Percentiles rank a stretch among this genome's conserved stretches.
phyloP scores from a whole-genome alignment of 2,113 vertebrate species.

The Bujurquina vittata region DNA sequence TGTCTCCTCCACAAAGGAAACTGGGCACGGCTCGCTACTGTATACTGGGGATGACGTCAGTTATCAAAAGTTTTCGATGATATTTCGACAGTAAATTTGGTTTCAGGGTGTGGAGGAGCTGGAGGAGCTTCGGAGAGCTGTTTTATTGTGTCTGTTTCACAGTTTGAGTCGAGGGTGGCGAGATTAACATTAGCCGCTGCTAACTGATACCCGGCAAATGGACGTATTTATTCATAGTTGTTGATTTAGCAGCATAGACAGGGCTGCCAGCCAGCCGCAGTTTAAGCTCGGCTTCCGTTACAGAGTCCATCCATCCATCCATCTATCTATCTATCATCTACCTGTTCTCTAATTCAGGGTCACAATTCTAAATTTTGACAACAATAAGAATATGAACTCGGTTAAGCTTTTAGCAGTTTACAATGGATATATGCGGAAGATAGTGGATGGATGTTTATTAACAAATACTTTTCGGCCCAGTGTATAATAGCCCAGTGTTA shows the following conservation, averaged over 20 bases:
- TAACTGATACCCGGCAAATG: conserved; percentile 57
- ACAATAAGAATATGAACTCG: neutral
- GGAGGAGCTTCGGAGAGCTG: neutral
- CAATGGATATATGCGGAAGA: neutral
- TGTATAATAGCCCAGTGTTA: neutral
- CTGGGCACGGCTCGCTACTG: conserved; percentile 30
- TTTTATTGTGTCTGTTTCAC: neutral
- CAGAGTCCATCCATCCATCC: neutral
- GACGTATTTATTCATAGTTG: conserved; percentile 43
- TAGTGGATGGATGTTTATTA: neutral
- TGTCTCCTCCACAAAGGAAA: conserved; percentile 76
- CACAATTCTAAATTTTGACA: neutral
- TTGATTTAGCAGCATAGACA: conserved; percentile 3
- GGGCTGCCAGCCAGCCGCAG: neutral
- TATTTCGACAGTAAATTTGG: conserved; percentile 12
- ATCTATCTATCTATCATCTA: too few relatives aligned
- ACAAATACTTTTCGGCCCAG: neutral
- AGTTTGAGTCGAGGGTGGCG: conserved; percentile 17
- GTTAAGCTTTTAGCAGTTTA: neutral
- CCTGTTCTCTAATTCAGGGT: too few relatives aligned
- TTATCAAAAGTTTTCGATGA: conserved; percentile 50
- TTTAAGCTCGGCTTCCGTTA: neutral
- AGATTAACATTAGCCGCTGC: conserved; percentile 66
- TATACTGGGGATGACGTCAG: conserved; percentile 67
- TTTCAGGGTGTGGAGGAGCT: accelerated